These are phyloP conservation scores for Benitochromis conjunctus DNA, from an alignment of 2,113 vertebrate species.

Conservation along the genomic window DNA sequence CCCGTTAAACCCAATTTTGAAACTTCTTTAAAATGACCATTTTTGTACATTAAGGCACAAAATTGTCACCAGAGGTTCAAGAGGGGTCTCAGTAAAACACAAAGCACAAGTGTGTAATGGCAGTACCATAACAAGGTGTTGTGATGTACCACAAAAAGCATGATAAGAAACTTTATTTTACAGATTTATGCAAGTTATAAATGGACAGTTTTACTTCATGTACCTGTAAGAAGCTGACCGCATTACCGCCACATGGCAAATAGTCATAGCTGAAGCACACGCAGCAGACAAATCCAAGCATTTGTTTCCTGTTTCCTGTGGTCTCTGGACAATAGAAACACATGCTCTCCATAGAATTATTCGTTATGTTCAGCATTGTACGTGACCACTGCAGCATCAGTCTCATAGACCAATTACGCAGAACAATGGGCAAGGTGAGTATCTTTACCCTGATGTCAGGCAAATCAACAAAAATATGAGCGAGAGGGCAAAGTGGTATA, in stretches of 20 bases:
- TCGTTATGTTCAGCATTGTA: neutral
- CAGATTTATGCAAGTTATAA: neutral
- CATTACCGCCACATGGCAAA: accelerated
- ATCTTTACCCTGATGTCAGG: neutral
- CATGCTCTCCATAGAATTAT: neutral
- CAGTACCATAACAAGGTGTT: neutral
- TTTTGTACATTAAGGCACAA: neutral
- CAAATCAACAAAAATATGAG: neutral
- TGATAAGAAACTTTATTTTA: neutral
- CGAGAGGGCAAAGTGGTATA: neutral
- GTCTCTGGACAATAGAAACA: neutral
- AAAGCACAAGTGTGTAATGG: neutral
- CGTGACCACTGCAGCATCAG: neutral
- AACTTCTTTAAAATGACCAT: neutral
- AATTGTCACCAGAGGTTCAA: neutral
- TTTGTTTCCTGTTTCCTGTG: neutral
- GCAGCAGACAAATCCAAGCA: neutral
- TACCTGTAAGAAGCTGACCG: neutral
- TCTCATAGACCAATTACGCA: neutral
- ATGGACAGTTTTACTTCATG: neutral
- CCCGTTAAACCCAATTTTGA: neutral
- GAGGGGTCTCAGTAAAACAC: neutral
- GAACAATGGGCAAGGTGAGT: neutral
- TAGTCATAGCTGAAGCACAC: neutral
- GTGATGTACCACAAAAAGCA: neutral